Evolutionary conservation across 1,140 invertebrate genomes (phyloP).

Genomic region (Cydia strobilella): DNA sequence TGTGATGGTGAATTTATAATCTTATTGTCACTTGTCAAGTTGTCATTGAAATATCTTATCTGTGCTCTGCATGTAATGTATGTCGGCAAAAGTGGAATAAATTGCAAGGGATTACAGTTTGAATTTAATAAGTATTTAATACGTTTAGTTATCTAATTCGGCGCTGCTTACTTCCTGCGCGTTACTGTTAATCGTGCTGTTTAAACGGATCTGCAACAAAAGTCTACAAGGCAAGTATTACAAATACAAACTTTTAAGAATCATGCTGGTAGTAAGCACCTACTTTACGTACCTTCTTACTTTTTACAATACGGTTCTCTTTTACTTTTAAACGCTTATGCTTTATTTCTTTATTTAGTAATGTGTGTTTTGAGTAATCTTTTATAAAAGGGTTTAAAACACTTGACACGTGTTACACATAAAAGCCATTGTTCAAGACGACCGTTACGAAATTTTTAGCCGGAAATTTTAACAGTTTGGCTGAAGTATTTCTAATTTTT

Average conservation of each 20-base stretch:
- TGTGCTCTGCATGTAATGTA: neutral
- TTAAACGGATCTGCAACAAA: neutral
- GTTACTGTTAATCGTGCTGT: neutral
- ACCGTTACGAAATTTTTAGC: constrained; percentile 15
- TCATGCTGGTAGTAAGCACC: neutral
- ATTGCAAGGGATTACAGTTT: neutral
- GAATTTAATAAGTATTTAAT: constrained; percentile 5
- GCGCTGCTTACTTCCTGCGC: neutral
- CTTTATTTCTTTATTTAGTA: neutral
- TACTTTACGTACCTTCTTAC: neutral
- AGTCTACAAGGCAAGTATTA: neutral
- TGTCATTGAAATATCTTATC: neutral
- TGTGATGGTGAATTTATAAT: neutral
- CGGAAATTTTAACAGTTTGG: neutral
- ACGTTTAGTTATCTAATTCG: neutral
- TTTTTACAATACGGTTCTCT: neutral
- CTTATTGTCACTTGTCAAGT: neutral
- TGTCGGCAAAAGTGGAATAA: neutral
- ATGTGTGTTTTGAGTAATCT: neutral
- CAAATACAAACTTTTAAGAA: neutral
- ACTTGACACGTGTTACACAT: neutral
- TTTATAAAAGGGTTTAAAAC: neutral
- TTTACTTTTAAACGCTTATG: neutral
- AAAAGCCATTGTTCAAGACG: neutral
- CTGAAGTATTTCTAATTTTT: neutral